phyloP scores from a whole-genome alignment of 2,113 vertebrate genomes.

The Chaenocephalus aceratus region DNA sequence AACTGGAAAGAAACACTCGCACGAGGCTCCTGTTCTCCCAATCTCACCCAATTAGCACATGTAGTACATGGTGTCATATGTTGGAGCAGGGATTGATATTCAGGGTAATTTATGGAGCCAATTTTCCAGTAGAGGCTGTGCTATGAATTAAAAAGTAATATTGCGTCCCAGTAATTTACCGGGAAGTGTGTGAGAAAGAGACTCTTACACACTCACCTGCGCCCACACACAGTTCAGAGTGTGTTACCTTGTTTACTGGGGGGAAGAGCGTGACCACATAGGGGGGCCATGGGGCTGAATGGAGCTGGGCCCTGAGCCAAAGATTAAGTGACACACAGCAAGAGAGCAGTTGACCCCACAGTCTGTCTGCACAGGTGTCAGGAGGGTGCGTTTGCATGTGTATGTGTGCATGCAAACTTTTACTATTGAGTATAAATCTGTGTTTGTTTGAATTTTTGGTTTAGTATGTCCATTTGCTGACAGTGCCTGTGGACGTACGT shows the following conservation, averaged over 20 bases:
- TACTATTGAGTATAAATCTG: neutral
- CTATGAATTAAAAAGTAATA: no score
- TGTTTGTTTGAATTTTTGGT: neutral
- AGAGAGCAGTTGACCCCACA: conserved; percentile 55
- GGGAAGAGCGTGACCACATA: conserved; percentile 36
- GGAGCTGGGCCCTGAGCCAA: conserved; percentile 55
- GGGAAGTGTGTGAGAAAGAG: no score
- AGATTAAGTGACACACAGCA: conserved; percentile 53
- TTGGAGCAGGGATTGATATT: no score
- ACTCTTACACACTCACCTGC: conserved; percentile 24
- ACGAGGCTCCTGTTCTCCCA: neutral
- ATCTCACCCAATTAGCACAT: no score
- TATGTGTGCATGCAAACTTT: neutral
- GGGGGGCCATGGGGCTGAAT: conserved; percentile 41
- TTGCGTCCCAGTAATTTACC: no score
- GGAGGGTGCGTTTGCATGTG: conserved; percentile 23
- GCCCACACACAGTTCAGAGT: neutral
- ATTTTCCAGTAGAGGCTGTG: no score
- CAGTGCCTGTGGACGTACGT: neutral
- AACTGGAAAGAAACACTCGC: neutral
- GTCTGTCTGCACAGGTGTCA: conserved; percentile 39
- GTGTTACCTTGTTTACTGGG: conserved; percentile 35
- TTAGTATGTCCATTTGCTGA: neutral
- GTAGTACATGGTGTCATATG: no score
- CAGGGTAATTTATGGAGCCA: no score